Evolutionary conservation across 2,888 invertebrate genomes (phyloP), one percentile per base, ranked within the genome.

Genomic region (Rhagonycha lutea): DNA sequence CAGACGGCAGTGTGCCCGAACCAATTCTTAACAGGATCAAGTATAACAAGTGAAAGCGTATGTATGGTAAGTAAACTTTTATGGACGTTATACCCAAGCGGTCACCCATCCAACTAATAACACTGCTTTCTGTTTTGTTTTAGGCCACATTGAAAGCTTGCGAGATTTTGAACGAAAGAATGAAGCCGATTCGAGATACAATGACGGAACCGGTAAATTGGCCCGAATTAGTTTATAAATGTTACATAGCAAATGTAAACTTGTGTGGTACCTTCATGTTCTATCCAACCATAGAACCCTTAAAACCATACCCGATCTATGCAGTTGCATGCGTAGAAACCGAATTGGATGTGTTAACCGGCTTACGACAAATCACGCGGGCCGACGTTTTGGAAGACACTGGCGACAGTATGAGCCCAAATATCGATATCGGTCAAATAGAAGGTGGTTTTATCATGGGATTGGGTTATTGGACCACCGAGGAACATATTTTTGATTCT

Each of bases 341-440:
- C 0, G 94, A 95, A 86, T 8, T 65, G 26, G 63, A 65, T 2
- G 18, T 65, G n/a, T 12, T 65, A 14, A 65, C 63, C 8, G 63
- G 86, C 10, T 94, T 94, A 84, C 91, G 92, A 83, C 88, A 92
- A 79, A 86, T 94, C 5, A 86, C 84, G 11, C 90, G 94, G 79
- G 93, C 93, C 0, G 94, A 95, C 85, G 86, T 95, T 65, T 86
- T 94, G 9, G 94, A 94, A 85, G 95, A 95, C 83, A 90, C 63
- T 24, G 63, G 63, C 0, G 26, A 65, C 8, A 65, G 63, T n/a
- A 24, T 65, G 63, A 65, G 18, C 9, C 63, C 63, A n/a, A 24
- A 24, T n/a, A 26, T 65, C 7, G 63, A 65, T n/a, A 65, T 65
- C 8, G 63, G 63, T 24, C 63, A 65, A 65, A 26, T 65, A 1